Evolutionary conservation across 2,113 vertebrate species (phyloP).

Genomic region (Hassar affinis): DNA sequence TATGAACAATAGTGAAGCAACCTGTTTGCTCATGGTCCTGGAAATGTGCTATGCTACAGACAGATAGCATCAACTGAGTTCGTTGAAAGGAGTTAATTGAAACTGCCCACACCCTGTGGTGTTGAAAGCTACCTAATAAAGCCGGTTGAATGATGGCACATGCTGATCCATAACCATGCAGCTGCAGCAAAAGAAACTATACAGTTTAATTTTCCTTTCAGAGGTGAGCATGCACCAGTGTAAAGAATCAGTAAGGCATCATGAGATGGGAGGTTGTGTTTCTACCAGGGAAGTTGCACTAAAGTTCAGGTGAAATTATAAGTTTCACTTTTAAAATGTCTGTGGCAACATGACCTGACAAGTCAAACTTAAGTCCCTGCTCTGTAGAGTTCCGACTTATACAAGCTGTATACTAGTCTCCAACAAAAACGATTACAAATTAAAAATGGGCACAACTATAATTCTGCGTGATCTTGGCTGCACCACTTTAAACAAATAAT

Average conservation of each 20-base stretch:
- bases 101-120: neutral
- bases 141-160: slow-evolving; percentile 13
- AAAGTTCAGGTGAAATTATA: neutral
- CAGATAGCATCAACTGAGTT: neutral
- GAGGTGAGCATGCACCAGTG: neutral
- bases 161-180: neutral
- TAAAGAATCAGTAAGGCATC: neutral
- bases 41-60: neutral
- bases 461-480: neutral
- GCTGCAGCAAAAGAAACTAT: neutral
- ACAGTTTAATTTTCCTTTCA: neutral
- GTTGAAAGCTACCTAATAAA: neutral
- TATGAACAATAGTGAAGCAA: neutral
- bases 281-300: neutral
- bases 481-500: neutral
- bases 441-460: too few relatives aligned
- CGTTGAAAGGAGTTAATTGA: neutral
- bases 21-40: neutral
- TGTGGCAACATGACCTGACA: neutral
- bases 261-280: neutral
- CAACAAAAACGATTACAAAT: too few relatives aligned
- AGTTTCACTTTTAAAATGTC: neutral
- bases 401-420: neutral
- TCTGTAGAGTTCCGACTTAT: neutral
- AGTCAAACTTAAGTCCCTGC: neutral